These are phyloP conservation scores for Hyperoplus lanceolatus DNA, from an alignment of 2,797 vertebrate species.

Conservation along the genomic window DNA sequence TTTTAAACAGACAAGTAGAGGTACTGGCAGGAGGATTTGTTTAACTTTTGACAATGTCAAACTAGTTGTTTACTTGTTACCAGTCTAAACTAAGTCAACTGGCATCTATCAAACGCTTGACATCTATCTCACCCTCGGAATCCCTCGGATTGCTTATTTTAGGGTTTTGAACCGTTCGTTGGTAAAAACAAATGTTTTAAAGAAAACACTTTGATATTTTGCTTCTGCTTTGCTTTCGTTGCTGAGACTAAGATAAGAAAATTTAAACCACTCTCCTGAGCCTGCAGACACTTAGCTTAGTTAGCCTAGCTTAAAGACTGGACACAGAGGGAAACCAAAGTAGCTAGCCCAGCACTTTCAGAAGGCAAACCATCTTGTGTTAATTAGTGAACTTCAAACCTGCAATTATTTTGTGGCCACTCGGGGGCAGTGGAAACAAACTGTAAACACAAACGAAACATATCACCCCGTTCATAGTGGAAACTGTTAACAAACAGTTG, in stretches of 20 bases:
- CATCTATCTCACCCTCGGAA: too few species aligned
- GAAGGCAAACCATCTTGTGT: background rate
- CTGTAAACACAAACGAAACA: too few species aligned
- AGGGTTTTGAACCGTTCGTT: background rate
- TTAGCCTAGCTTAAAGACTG: background rate
- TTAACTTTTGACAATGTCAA: background rate
- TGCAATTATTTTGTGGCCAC: too few species aligned
- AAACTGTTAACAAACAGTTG: too few species aligned
- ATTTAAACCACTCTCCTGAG: background rate
- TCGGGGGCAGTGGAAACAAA: too few species aligned
- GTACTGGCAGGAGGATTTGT: background rate
- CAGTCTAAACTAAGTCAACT: too few species aligned
- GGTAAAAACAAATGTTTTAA: background rate
- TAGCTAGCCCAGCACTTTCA: background rate
- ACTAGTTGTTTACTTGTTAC: background rate
- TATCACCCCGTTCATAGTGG: too few species aligned
- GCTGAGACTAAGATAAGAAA: background rate
- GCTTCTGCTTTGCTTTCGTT: too few species aligned
- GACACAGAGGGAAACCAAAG: background rate
- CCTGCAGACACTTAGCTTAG: background rate
- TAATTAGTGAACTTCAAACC: too few species aligned
- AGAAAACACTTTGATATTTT: too few species aligned
- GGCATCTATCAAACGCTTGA: too few species aligned
- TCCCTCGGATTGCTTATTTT: background rate
- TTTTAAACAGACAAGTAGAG: background rate